phyloP scores from a whole-genome alignment of 2,888 invertebrate genomes.

The Melanchra persicariae region DNA sequence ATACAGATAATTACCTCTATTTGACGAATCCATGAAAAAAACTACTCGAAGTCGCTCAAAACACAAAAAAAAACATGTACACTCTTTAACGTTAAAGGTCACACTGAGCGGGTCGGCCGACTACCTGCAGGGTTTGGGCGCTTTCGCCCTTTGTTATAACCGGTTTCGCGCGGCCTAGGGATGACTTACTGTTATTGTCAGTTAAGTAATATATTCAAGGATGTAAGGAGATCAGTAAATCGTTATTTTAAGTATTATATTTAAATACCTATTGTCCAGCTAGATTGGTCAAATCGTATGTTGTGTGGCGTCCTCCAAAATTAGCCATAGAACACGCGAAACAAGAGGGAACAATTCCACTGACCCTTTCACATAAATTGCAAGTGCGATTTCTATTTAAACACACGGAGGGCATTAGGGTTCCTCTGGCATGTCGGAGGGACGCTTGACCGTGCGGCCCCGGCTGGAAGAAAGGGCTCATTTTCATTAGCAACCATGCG shows the following conservation, averaged over 20 bases:
- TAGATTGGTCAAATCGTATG: no score
- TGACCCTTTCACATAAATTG: conserved; percentile 89
- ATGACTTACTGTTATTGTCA: conserved; percentile 8
- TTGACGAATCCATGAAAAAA: no score
- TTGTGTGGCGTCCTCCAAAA: conserved; percentile 67
- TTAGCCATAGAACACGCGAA: conserved; percentile 79
- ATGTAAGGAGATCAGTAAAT: conserved; percentile 8
- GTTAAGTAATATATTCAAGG: conserved; percentile 6
- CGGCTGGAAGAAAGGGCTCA: conserved; percentile 88
- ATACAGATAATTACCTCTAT: no score
- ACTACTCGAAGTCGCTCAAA: no score
- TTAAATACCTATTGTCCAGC: no score
- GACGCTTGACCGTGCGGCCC: conserved; percentile 80
- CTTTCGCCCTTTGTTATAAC: conserved; percentile 5
- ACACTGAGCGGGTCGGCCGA: no score
- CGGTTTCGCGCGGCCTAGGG: conserved; percentile 8
- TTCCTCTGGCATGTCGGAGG: conserved; percentile 79
- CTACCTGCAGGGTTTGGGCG: not conserved
- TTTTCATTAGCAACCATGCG: conserved; percentile 88
- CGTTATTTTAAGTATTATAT: not conserved
- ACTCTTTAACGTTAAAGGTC: no score
- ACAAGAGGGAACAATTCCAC: conserved; percentile 81
- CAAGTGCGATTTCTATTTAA: conserved; percentile 88
- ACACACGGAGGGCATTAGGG: conserved; percentile 82
- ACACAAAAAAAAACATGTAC: no score